Conservation (phyloP, 2,797 vertebrate genomes). For the Poeciliopsis paucimaculata region DNA sequence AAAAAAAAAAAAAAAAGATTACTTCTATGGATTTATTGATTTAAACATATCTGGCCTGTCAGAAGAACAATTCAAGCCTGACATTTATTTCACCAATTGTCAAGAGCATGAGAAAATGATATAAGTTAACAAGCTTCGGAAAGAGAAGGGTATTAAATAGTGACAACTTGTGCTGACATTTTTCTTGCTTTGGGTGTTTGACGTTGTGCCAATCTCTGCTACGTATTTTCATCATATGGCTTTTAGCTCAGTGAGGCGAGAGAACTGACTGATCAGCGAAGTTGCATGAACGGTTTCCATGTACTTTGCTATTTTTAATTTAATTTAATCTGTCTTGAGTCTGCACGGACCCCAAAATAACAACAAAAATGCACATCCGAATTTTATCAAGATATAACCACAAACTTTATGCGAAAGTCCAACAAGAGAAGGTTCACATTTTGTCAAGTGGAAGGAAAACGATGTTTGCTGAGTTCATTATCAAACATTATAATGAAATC, state of each 20-base stretch:
- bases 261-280: not conserved
- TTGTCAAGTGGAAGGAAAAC: not conserved
- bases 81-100: slow-evolving; percentile 38
- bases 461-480: not conserved
- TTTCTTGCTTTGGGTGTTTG: slow-evolving; percentile 8
- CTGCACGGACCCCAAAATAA: not conserved
- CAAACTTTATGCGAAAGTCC: not conserved
- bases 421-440: not conserved
- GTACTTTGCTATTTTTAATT: not conserved
- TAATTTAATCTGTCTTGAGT: not conserved
- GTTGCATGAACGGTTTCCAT: not conserved
- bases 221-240: not conserved
- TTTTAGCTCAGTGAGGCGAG: not conserved
- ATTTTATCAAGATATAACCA: not conserved
- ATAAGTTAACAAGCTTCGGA: slow-evolving; percentile 8
- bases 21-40: slow-evolving; percentile 48
- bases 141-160: slow-evolving; percentile 36
- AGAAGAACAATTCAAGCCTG: slow-evolving; percentile 20
- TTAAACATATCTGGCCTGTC: slow-evolving; percentile 44
- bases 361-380: not conserved
- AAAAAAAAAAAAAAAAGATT: slow-evolving; percentile 34
- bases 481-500: not conserved
- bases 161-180: slow-evolving; percentile 12
- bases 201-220: not conserved
- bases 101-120: slow-evolving; percentile 25